Evolutionary conservation across 2,888 invertebrate species (phyloP).

Genomic region (Proisotoma minuta): DNA sequence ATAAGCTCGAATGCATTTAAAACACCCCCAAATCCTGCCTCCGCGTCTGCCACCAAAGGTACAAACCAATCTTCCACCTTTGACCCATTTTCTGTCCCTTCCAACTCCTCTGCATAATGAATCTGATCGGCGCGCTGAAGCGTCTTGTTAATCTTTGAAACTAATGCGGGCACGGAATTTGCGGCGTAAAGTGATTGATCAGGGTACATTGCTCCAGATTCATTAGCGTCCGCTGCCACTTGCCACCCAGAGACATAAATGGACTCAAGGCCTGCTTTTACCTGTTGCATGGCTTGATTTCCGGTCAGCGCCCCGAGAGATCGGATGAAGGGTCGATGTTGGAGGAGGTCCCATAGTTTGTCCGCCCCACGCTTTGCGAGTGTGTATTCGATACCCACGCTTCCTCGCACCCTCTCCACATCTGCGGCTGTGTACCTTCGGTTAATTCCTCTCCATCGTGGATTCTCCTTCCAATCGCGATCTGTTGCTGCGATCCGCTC

Average conservation of each 20-base stretch:
- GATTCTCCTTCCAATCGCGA: slow-evolving; percentile 40
- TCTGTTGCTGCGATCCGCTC: slow-evolving; percentile 15
- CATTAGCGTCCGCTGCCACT: slow-evolving; percentile 51
- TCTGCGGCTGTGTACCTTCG: slow-evolving; percentile 50
- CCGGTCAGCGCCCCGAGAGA: slow-evolving; percentile 51
- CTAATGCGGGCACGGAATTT: slow-evolving; percentile 51
- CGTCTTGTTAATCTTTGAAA: slow-evolving; percentile 49
- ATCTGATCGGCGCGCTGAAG: slow-evolving; percentile 50
- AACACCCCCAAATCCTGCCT: slow-evolving; percentile 52
- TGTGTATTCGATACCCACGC: slow-evolving; percentile 50
- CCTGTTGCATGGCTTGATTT: slow-evolving; percentile 49
- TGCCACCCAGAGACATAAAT: slow-evolving; percentile 53
- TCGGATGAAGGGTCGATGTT: slow-evolving; percentile 50
- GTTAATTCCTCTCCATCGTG: slow-evolving; percentile 49
- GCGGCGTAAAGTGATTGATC: slow-evolving; percentile 51
- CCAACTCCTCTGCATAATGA: slow-evolving; percentile 25
- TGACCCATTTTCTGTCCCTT: not conserved
- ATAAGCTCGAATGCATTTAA: slow-evolving; percentile 51
- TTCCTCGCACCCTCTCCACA: slow-evolving; percentile 50
- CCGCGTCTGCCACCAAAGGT: slow-evolving; percentile 51
- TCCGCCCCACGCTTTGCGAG: slow-evolving; percentile 50
- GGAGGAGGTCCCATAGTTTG: slow-evolving; percentile 50
- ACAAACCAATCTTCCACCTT: slow-evolving; percentile 41
- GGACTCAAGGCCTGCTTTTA: slow-evolving; percentile 50
- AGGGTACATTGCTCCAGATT: slow-evolving; percentile 50